Evolutionary conservation across 2,113 vertebrate genomes (phyloP), one percentile per base, ranked within the genome.

Genomic region (Tringa solitaria): DNA sequence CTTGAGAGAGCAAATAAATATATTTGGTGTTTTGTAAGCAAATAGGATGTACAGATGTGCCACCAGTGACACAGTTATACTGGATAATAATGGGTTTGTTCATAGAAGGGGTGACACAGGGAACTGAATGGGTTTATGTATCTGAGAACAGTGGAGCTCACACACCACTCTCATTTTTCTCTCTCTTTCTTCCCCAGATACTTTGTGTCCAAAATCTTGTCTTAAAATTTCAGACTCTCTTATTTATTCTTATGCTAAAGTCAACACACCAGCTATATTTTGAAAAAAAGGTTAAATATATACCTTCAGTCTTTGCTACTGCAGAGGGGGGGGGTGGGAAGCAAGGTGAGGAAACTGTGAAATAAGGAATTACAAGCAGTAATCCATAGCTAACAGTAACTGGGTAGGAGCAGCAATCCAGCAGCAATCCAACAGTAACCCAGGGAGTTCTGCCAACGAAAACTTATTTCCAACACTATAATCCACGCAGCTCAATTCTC

Each of bases 401-500:
- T 4, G 63, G 8, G 11, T 48, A 8, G 2, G 27, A 12, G 64
- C 7, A 48, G 35, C 39, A 70, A 39, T 46, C 46, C 46, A 46
- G 18, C 45, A 46, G 45, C 45, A 41, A 39, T 41, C 51, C 89
- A 63, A 43, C 61, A 89, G 64, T 80, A 89, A 45, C 56, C 56
- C 87, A 16, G n/a, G 32, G 35, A 45, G 48, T 65, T 53, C 93
- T 91, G 84, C 94, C 93, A 91, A 93, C 45, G 57, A 87, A 84
- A 91, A 65, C 61, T 78, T 56, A 39, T 33, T 82, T 64, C 89
- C 48, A 23, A 4, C 4, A 6, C 46, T 20, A 0, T 24, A 12
- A 56, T 89, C 68, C 56, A 2, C 1, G 64, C 16, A 79, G 59
- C 54, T 81, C 4, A 1, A 6, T 45, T 81, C 80, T 72, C 75